These are phyloP conservation scores for Anarrhichthys ocellatus DNA, from an alignment of 2,113 vertebrate species.

Conservation along the genomic window DNA sequence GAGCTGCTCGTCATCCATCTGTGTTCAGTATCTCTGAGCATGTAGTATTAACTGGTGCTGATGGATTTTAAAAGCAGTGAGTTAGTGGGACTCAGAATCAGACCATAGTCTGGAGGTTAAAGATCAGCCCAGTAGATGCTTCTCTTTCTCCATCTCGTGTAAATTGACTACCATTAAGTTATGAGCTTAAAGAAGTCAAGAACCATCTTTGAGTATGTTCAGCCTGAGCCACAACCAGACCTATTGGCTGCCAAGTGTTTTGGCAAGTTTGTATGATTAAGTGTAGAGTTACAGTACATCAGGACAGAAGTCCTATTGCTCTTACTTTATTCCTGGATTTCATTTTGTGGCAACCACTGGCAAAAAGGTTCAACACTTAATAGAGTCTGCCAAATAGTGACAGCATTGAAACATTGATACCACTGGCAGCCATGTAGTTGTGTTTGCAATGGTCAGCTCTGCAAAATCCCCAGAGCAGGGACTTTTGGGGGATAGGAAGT, in stretches of 20 bases:
- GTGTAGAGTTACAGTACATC: slow-evolving; percentile 18
- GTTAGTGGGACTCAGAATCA: slow-evolving; percentile 52
- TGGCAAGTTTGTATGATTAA: slow-evolving; percentile 26
- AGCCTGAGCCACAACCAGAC: slow-evolving; percentile 5
- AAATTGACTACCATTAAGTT: slow-evolving; percentile 50
- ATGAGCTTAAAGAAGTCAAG: slow-evolving; percentile 54
- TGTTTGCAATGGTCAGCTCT: neutral
- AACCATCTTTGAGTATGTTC: slow-evolving; percentile 10
- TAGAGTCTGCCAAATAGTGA: no score
- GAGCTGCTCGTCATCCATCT: slow-evolving; percentile 43
- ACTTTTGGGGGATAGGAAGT: neutral
- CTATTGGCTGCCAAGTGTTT: slow-evolving; percentile 14
- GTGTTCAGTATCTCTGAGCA: slow-evolving; percentile 49
- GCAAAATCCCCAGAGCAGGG: neutral
- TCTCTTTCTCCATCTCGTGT: slow-evolving; percentile 20
- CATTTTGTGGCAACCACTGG: neutral
- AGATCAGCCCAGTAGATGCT: slow-evolving; percentile 45
- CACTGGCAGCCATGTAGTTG: neutral
- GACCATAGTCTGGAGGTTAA: slow-evolving; percentile 51
- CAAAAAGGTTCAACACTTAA: neutral
- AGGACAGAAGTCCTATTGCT: neutral
- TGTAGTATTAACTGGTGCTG: slow-evolving; percentile 60
- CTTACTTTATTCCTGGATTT: slow-evolving; percentile 21
- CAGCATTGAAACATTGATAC: no score
- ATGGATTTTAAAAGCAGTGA: slow-evolving; percentile 61